Evolutionary conservation across 53 echinoderm and acorn worm species (phyloP).

Genomic region (Echinometra lucunter): DNA sequence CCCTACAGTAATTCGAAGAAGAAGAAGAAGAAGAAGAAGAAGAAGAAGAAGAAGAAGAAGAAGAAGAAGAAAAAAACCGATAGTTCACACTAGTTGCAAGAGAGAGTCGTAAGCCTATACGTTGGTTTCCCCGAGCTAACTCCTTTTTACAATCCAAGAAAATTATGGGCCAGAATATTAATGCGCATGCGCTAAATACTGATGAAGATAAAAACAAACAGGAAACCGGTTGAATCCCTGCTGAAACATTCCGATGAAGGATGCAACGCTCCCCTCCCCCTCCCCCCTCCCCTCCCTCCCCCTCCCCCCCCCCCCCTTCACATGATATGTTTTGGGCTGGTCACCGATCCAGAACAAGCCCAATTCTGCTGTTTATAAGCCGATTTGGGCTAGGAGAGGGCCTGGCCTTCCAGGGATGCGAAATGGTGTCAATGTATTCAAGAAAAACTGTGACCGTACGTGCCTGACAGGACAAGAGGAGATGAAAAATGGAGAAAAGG

Average conservation of each 20-base stretch:
- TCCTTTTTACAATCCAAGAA: too few relatives aligned
- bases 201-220: not conserved
- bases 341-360: not conserved
- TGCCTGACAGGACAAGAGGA: slow-evolving; percentile 37
- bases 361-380: slow-evolving; percentile 42
- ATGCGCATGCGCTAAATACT: too few relatives aligned
- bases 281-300: not conserved
- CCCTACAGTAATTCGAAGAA: too few relatives aligned
- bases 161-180: too few relatives aligned
- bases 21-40: too few relatives aligned
- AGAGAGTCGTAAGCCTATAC: too few relatives aligned
- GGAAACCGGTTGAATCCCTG: not conserved
- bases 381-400: slow-evolving; percentile 22
- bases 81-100: too few relatives aligned
- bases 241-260: not conserved
- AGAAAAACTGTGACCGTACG: slow-evolving; percentile 30
- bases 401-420: slow-evolving; percentile 26
- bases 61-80: too few relatives aligned
- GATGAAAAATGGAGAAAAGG: slow-evolving; percentile 31
- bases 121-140: too few relatives aligned
- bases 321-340: not conserved
- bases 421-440: slow-evolving; percentile 62
- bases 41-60: too few relatives aligned
- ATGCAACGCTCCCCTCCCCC: not conserved
- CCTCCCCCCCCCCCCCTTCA: not conserved